Conservation (phyloP, 2,113 vertebrate species). For the Osmerus mordax region DNA sequence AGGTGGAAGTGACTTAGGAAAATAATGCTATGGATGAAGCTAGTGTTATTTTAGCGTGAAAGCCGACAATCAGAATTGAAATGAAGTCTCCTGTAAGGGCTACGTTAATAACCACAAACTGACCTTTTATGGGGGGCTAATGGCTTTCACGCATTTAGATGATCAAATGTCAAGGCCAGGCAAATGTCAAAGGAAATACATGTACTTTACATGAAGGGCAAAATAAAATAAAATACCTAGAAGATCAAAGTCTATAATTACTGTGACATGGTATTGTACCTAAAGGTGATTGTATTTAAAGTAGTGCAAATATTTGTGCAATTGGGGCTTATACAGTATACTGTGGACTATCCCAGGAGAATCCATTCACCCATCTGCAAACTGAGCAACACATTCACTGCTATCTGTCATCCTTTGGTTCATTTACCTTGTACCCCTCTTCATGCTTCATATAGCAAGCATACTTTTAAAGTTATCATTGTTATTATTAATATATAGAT, state of each 20-base stretch:
- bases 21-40: not conserved
- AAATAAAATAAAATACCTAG: not conserved
- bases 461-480: too few relatives aligned
- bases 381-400: not conserved
- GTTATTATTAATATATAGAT: too few relatives aligned
- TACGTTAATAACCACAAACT: slow-evolving; percentile 48
- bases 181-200: slow-evolving; percentile 55
- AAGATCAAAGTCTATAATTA: not conserved
- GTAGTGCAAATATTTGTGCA: not conserved
- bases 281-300: slow-evolving; percentile 18
- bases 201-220: slow-evolving; percentile 21
- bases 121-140: slow-evolving; percentile 58
- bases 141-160: slow-evolving; percentile 54
- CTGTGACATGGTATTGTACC: slow-evolving; percentile 12
- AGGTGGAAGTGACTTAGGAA: not conserved
- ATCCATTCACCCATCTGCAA: not conserved
- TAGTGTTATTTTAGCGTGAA: not conserved
- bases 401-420: not conserved
- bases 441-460: too few relatives aligned
- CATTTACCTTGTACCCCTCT: not conserved
- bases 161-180: slow-evolving; percentile 62
- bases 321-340: not conserved
- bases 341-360: too few relatives aligned
- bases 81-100: slow-evolving; percentile 12
- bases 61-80: slow-evolving; percentile 17